Base-by-base conservation (phyloP, 1,140 invertebrate genomes). In the Pseudomyrmex pallidus region DNA sequence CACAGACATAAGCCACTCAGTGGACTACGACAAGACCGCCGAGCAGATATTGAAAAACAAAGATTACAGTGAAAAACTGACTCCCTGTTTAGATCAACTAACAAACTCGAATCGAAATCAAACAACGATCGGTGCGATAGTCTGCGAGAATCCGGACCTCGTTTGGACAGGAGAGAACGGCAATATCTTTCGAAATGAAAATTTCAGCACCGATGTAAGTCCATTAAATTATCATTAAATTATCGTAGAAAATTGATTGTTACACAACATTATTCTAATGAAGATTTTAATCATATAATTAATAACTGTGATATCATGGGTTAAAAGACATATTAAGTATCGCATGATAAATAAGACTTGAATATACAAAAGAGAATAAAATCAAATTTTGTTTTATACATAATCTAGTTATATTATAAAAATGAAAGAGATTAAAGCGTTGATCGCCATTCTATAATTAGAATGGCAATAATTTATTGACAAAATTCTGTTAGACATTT, bases 41-140 rank as follows among this genome's bases (percentile, higher is more conserved):
- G 83, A 90, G 22, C 64, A 88, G n/a, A 91, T 92, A 7, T 10
- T 92, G 0, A 87, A 76, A 0, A 88, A 91, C 59, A 82, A 74
- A 46, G 77, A 90, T 2, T 90, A 85, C 64, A 85, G 87, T 9
- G 82, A 90, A 50, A 89, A 87, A 56, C 63, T 92, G 25, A 88
- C 90, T 54, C 68, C 87, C 2, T 90, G 87, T 44, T 70, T 92
- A 4, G 89, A 92, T n/a, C 68, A 84, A 25, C 20, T 91, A 9
- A 80, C 76, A 44, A 67, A 70, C 7, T 57, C 64, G 3, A 72
- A 8, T 4, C 74, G 63, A n/a, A 78, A 77, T 48, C 76, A 72
- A 44, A 12, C 5, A 5, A 59, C 50, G 13, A 70, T 61, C 4
- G 22, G n/a, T 5, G 7, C 15, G 8, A 59, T 78, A 52, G 13